Evolutionary conservation across 2,113 vertebrate genomes (phyloP), one percentile per base, ranked within the genome.

Genomic region (Pseudorhombus dupliciocellatus): DNA sequence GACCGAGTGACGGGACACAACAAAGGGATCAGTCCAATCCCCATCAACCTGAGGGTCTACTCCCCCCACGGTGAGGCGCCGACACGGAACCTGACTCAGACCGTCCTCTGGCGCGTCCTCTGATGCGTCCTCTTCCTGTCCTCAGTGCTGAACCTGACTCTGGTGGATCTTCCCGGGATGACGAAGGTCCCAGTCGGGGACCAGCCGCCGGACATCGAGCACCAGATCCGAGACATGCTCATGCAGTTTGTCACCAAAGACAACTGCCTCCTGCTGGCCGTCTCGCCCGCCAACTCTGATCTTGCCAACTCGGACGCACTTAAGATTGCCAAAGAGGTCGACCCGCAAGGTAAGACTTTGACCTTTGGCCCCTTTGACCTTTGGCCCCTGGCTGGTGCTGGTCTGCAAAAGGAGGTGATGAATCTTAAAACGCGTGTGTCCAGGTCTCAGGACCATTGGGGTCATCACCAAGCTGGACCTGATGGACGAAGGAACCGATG

Each of bases 221-320:
- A 93, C 51, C 97, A 98, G 93, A 99, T 99, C 85, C 91, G 89
- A 51, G 97, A 99, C 0, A 99, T 99, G 97, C 86, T 99, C 1
- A 94, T 97, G 95, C 97, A 98, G 90, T 99, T 99, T 3, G 96
- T 98, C 76, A 98, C 96, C 79, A 98, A 98, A 88, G 97, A 98
- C 65, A 99, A 99, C 84, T 99, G 97, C 85, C 96, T 99, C 70
- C 91, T 98, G 71, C 81, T 99, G 84, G 96, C 97, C 0, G 97
- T 99, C 7, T 98, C 97, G 3, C 97, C 96, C 0, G 97, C 97
- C 84, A 99, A 99, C 91, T 96, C 96, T 0, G 97, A 99, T 87
- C 91, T 99, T 66, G 97, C 97, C 87, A 99, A 99, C 92, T 99
- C 97, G 0, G 97, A 99, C 68, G 97, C 97, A 25, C 94, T 99